Percentiles rank a stretch among this genome's conserved stretches.
Evolutionary conservation across 2,888 invertebrate genomes (phyloP).

Genomic region (Sabatieria punctata): DNA sequence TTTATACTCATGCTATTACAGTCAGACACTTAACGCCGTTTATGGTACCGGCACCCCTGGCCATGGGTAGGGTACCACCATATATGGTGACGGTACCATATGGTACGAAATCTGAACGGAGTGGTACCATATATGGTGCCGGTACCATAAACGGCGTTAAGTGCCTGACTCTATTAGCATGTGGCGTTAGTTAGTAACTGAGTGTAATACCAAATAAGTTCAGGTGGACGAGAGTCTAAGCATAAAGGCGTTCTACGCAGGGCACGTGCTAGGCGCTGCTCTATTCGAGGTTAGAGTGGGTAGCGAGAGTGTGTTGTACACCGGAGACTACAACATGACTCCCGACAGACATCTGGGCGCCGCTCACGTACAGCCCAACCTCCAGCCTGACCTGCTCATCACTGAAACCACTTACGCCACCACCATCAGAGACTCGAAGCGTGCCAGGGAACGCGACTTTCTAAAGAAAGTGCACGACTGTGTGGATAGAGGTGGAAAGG

Average conservation of each 20-base stretch:
- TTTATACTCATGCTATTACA: no score
- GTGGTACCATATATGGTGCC: no score
- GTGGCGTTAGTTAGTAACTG: no score
- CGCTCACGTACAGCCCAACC: constrained; percentile 81
- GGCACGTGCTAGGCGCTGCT: constrained; percentile 94
- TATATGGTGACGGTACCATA: no score
- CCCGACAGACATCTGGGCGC: constrained; percentile 96
- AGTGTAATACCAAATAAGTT: no score
- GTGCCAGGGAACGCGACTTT: constrained; percentile 90
- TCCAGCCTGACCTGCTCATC: constrained; percentile 77
- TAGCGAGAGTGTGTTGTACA: constrained; percentile 91
- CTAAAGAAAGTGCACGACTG: constrained; percentile 88
- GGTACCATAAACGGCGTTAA: no score
- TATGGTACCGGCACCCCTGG: no score
- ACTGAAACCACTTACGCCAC: constrained; percentile 98
- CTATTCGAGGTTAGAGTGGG: constrained; percentile 96
- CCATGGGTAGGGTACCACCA: no score
- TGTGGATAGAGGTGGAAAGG: constrained; percentile 87
- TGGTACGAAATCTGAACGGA: no score
- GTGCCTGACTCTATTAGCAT: no score
- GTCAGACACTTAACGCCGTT: no score
- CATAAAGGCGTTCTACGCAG: constrained; percentile 97
- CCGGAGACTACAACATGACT: constrained; percentile 98
- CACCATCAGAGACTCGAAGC: constrained; percentile 91
- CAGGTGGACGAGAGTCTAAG: constrained; percentile 92